Conservation (phyloP, 37 sponge, comb jelly and placozoan genomes). For the Hormiphora californensis region DNA sequence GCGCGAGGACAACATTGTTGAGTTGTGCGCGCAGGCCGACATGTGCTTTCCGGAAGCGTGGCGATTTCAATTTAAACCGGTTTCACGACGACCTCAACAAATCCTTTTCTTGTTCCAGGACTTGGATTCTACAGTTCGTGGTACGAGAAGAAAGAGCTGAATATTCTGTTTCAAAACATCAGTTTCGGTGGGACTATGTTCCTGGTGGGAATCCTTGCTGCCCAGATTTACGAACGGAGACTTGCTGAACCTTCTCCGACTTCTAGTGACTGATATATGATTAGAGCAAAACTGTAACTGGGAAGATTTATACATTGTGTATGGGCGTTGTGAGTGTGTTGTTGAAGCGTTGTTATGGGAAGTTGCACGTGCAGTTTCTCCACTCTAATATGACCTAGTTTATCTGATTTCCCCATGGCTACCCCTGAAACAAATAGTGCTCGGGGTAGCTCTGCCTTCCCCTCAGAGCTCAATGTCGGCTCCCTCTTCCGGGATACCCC, state of each 20-base stretch:
- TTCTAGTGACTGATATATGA: no score
- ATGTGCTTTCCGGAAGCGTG: no score
- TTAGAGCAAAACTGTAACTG: no score
- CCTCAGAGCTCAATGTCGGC: not conserved
- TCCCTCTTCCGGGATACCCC: not conserved
- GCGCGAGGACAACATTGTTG: not conserved
- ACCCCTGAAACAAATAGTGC: not conserved
- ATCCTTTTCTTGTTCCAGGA: no score
- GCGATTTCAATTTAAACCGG: not conserved
- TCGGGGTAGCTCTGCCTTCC: not conserved
- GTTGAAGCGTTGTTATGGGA: no score
- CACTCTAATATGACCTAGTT: no score
- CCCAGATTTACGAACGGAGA: constrained; percentile 8
- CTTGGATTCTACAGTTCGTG: not conserved
- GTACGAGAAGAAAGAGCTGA: not conserved
- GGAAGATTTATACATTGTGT: no score
- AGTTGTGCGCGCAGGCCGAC: not conserved
- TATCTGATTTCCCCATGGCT: no score
- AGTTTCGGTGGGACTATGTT: not conserved
- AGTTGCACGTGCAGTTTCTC: no score
- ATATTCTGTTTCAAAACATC: not conserved
- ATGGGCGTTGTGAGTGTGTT: no score
- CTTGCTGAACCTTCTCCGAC: no score
- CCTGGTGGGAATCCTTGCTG: not conserved
- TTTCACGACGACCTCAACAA: not conserved